phyloP scores from a whole-genome alignment of 2,888 invertebrate genomes.

The Rapana venosa region DNA sequence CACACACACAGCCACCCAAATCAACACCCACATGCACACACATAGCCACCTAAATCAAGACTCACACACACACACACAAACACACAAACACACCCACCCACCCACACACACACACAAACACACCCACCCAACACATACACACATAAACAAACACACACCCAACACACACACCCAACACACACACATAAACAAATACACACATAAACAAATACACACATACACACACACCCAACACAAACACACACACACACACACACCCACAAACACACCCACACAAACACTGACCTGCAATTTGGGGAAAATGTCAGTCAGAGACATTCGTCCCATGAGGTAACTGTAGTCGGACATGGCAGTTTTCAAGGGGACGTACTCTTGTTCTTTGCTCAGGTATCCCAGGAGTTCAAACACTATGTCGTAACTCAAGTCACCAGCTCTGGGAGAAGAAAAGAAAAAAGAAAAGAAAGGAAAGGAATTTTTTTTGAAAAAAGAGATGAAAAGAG shows the following conservation, averaged over 20 bases:
- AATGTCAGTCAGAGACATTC: constrained; percentile 86
- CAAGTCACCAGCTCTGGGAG: constrained; percentile 57
- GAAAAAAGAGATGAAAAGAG: not conserved
- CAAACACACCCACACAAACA: not conserved
- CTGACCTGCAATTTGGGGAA: constrained; percentile 72
- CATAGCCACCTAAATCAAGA: not conserved
- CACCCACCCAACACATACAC: too few species aligned
- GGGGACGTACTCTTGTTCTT: constrained; percentile 88
- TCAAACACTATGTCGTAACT: constrained; percentile 83
- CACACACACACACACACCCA: not conserved
- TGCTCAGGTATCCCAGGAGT: constrained; percentile 87
- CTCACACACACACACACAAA: not conserved
- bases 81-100: too few species aligned
- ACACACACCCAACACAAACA: constrained; percentile 4
- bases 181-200: not conserved
- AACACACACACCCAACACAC: too few species aligned
- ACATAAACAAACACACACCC: too few species aligned
- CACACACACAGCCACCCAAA: not conserved
- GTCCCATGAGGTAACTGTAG: constrained; percentile 86
- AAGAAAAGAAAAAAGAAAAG: not conserved
- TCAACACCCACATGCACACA: not conserved
- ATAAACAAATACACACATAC: not conserved
- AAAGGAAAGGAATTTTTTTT: too few species aligned
- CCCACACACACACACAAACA: too few species aligned
- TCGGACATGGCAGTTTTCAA: constrained; percentile 90